A percentile compares a stretch with the other conserved stretches of the same genome.
Conservation (phyloP, 92 coral and sea anemone genomes). For the Phymanthus crucifer region DNA sequence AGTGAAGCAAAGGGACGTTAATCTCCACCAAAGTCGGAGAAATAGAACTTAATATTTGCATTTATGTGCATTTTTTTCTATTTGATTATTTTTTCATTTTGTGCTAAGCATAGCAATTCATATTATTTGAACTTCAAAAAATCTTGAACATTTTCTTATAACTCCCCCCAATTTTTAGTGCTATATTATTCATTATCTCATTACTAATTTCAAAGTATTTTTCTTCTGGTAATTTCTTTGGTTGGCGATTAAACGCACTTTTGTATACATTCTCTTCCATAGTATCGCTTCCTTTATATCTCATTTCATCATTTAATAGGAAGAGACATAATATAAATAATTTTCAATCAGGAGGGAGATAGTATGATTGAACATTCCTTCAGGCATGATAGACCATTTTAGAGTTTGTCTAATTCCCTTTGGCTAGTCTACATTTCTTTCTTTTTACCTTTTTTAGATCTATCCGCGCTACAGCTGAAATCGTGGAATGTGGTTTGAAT, state of each 20-base stretch:
- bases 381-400: background rate
- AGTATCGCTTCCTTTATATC: conserved; percentile 9
- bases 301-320: background rate
- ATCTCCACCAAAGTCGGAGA: no score
- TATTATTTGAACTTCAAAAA: background rate
- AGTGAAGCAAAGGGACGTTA: background rate
- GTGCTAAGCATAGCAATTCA: no score
- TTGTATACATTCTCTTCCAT: background rate
- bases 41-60: no score
- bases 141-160: background rate
- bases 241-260: background rate
- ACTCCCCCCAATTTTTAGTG: background rate
- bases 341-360: background rate
- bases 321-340: conserved; percentile 1
- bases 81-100: no score
- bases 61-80: no score
- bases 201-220: background rate
- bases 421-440: no score
- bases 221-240: background rate
- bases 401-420: background rate
- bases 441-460: no score
- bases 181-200: background rate
- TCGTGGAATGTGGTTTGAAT: no score
- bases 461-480: no score
- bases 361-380: background rate